Percentiles rank a stretch among this genome's conserved stretches.
phyloP scores from a whole-genome alignment of 2,113 vertebrate species.

The Pristiophorus japonicus region DNA sequence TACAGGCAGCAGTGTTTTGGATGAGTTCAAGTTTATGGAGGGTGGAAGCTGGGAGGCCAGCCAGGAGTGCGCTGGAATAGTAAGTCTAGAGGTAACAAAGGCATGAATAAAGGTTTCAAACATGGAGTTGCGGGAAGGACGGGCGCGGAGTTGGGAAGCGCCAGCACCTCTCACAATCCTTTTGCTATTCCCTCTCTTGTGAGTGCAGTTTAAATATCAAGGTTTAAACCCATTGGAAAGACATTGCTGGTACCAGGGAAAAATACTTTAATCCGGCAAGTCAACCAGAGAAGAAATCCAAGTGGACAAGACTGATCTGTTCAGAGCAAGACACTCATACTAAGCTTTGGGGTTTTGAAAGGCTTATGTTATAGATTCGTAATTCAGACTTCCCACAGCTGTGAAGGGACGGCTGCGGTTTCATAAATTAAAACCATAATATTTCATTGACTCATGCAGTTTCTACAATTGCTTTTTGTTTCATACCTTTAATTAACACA shows the following conservation, averaged over 20 bases:
- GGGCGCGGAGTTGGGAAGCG: too few relatives aligned
- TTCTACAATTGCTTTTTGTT: neutral
- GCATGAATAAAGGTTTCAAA: too few relatives aligned
- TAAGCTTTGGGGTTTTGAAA: neutral
- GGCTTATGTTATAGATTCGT: neutral
- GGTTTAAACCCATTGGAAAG: neutral
- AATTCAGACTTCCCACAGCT: too few relatives aligned
- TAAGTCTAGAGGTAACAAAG: too few relatives aligned
- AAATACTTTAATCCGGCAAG: neutral
- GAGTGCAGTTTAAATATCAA: neutral
- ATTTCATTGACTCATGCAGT: neutral
- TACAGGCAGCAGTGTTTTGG: too few relatives aligned
- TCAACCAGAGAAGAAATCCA: neutral
- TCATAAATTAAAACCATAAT: neutral
- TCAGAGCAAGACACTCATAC: neutral
- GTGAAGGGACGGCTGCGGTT: neutral
- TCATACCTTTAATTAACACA: neutral
- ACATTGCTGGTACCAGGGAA: neutral
- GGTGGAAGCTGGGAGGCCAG: too few relatives aligned
- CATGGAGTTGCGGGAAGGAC: too few relatives aligned
- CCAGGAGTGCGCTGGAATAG: too few relatives aligned
- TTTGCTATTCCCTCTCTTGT: neutral
- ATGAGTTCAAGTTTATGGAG: too few relatives aligned
- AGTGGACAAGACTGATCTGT: neutral
- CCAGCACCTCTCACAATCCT: neutral